Conservation (phyloP, 1,140 invertebrate species). For the Linepithema humile region DNA sequence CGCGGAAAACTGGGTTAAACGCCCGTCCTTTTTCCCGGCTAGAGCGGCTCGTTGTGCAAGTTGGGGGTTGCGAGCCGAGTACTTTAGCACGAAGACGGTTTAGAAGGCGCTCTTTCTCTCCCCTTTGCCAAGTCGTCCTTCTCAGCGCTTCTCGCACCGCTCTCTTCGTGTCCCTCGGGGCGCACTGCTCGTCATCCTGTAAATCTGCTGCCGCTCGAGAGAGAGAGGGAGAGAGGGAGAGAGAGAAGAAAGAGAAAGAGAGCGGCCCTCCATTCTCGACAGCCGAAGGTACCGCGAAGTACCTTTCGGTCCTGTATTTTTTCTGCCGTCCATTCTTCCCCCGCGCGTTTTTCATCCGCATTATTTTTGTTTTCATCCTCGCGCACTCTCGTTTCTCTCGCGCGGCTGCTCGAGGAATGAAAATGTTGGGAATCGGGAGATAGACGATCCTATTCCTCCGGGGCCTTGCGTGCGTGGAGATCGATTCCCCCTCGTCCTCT, state of each 20-base stretch:
- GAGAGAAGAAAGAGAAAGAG: background rate
- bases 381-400: background rate
- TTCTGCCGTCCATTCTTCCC: background rate
- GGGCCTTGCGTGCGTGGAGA: background rate
- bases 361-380: slow-evolving; percentile 4
- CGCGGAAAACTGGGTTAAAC: slow-evolving; percentile 53
- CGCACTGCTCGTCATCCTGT: slow-evolving; percentile 16
- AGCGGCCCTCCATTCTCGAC: background rate
- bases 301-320: slow-evolving; percentile 22
- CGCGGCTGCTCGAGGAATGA: background rate
- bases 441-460: slow-evolving; percentile 26
- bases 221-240: background rate
- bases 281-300: slow-evolving; percentile 4
- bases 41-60: slow-evolving; percentile 6
- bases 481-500: background rate
- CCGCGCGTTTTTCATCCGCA: slow-evolving; percentile 2
- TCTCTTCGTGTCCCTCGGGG: slow-evolving; percentile 26
- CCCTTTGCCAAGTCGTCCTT: background rate
- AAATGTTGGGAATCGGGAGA: slow-evolving; percentile 43
- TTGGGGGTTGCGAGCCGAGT: slow-evolving; percentile 17
- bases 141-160: background rate
- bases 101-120: slow-evolving; percentile 16
- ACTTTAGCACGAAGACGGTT: slow-evolving; percentile 47
- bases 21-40: slow-evolving; percentile 19
- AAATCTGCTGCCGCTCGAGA: slow-evolving; percentile 27